phyloP scores from a whole-genome alignment of 1,140 invertebrate genomes.

The Stenopsyche tienmushanensis region DNA sequence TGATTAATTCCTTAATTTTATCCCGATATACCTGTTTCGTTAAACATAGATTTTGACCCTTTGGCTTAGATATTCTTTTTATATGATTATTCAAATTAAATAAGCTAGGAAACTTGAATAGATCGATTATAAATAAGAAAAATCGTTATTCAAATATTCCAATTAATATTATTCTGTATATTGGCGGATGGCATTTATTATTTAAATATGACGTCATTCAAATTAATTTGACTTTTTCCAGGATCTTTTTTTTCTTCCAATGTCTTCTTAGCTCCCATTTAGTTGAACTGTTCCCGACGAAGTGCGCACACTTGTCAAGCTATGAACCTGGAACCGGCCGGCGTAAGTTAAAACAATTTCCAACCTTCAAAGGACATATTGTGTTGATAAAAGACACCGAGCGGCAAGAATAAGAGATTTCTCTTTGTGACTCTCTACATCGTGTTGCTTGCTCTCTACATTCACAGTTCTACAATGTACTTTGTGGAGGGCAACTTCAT shows the following conservation, averaged over 20 bases:
- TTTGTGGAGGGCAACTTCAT: constrained; percentile 7
- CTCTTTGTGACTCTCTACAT: constrained; percentile 28
- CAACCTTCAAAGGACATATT: constrained; percentile 42
- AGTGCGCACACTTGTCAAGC: constrained; percentile 33
- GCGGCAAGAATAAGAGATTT: constrained; percentile 36
- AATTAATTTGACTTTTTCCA: neutral
- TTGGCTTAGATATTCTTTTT: too few species aligned
- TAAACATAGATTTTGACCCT: too few species aligned
- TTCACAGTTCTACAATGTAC: constrained; percentile 18
- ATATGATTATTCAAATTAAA: too few species aligned
- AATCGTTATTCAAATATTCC: neutral
- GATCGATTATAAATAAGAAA: neutral
- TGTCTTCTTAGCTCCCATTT: neutral
- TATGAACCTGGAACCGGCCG: constrained; percentile 27
- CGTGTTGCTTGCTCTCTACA: neutral
- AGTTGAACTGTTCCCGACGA: constrained; percentile 10
- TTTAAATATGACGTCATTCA: too few species aligned
- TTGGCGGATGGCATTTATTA: too few species aligned
- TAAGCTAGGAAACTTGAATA: too few species aligned
- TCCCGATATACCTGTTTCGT: too few species aligned
- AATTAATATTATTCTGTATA: neutral
- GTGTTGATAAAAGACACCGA: constrained; percentile 41
- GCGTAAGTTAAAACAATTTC: constrained; percentile 41
- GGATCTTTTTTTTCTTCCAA: neutral
- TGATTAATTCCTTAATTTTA: too few species aligned